These are phyloP conservation scores for Seira musarum DNA, from an alignment of 2,888 invertebrate species.

Conservation along the genomic window DNA sequence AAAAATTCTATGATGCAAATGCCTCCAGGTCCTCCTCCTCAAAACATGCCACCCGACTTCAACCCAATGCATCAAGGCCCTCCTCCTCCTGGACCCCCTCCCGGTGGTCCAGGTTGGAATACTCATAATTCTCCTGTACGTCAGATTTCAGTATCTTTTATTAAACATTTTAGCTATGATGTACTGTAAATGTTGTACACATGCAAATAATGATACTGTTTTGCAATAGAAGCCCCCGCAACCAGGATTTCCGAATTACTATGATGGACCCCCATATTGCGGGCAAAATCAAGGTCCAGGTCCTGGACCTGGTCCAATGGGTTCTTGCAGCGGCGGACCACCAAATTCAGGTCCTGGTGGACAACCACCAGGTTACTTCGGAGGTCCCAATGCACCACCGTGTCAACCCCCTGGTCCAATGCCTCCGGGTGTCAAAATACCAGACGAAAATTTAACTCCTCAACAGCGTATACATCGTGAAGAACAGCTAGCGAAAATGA, in stretches of 20 bases:
- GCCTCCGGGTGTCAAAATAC: conserved; percentile 85
- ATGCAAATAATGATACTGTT: not conserved
- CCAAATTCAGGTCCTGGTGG: conserved; percentile 53
- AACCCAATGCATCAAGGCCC: conserved; percentile 67
- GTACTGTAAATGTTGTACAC: not conserved
- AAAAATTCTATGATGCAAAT: conserved; percentile 63
- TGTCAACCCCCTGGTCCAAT: conserved; percentile 61
- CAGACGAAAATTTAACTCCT: conserved; percentile 96
- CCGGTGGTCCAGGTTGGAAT: conserved; percentile 64
- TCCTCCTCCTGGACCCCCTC: conserved; percentile 38
- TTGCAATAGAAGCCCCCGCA: conserved; percentile 64
- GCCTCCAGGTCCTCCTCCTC: conserved; percentile 60
- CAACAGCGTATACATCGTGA: conserved; percentile 96
- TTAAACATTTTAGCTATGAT: conserved; percentile 4
- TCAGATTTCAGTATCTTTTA: not conserved
- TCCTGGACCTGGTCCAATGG: conserved; percentile 69
- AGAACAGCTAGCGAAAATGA: conserved; percentile 90
- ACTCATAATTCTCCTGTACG: conserved; percentile 66
- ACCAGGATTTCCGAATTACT: conserved; percentile 69
- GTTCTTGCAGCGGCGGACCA: conserved; percentile 51
- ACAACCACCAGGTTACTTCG: conserved; percentile 58
- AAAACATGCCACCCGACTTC: conserved; percentile 69
- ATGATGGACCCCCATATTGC: conserved; percentile 64
- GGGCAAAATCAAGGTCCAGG: conserved; percentile 60
- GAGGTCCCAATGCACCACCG: conserved; percentile 61